These are phyloP conservation scores for Crocuta crocuta DNA, from an alignment of 2,113 vertebrate species.

Conservation along the genomic window DNA sequence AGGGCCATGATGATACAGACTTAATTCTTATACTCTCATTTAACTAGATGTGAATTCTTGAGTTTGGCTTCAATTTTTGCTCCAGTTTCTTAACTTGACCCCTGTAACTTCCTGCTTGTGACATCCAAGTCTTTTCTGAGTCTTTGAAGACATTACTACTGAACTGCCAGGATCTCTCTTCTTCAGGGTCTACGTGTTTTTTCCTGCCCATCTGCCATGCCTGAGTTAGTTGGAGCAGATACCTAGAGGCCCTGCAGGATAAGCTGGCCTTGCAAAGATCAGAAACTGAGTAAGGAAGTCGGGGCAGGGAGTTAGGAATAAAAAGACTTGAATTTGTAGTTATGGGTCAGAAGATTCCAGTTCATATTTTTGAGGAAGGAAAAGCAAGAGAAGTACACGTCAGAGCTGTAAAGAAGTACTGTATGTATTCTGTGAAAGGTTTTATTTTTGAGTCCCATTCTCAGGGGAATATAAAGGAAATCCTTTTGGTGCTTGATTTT, in stretches of 20 bases:
- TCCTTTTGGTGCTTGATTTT: constrained; percentile 7
- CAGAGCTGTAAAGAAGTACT: background rate
- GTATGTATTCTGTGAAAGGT: background rate
- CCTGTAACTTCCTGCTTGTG: background rate
- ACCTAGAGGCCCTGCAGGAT: background rate
- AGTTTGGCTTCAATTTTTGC: constrained; percentile 15
- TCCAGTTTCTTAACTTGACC: background rate
- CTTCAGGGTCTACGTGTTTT: background rate
- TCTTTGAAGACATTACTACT: background rate
- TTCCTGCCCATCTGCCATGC: background rate
- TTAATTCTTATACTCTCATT: background rate
- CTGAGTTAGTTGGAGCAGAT: background rate
- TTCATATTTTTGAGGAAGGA: background rate
- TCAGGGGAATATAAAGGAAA: background rate
- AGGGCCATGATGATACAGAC: background rate
- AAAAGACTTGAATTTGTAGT: background rate
- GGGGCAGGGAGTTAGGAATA: background rate
- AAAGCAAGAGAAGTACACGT: background rate
- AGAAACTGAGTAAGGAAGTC: background rate
- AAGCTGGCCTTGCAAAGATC: background rate
- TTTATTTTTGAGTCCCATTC: background rate
- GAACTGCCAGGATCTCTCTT: background rate
- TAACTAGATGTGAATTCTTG: constrained; percentile 2
- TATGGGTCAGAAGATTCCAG: background rate
- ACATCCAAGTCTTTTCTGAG: background rate